Evolutionary conservation across 2,113 vertebrate genomes (phyloP).

Genomic region (Verasper variegatus): DNA sequence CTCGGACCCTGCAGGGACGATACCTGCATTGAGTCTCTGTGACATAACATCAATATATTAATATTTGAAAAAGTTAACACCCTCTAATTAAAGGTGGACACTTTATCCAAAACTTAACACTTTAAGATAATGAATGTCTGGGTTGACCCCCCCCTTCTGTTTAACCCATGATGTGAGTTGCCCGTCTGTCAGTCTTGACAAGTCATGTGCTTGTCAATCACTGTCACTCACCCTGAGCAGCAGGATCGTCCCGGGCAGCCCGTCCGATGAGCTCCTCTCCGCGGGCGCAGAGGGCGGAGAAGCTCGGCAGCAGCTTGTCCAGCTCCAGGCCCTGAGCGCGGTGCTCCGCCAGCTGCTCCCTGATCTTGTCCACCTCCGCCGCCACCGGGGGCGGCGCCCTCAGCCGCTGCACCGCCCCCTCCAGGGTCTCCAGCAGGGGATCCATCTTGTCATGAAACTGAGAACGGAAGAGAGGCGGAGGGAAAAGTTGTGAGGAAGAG

Average conservation of each 20-base stretch:
- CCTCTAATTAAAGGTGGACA: too few species aligned
- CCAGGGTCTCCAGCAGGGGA: slow-evolving; percentile 95
- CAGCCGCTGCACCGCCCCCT: slow-evolving; percentile 89
- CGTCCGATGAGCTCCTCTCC: slow-evolving; percentile 94
- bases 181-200: too few species aligned
- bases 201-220: neutral
- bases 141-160: neutral
- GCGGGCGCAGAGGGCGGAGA: slow-evolving; percentile 90
- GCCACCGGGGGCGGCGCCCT: slow-evolving; percentile 91
- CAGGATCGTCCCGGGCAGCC: slow-evolving; percentile 90
- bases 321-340: slow-evolving; percentile 90
- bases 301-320: slow-evolving; percentile 97
- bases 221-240: slow-evolving; percentile 89
- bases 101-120: too few species aligned
- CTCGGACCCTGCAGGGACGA: too few species aligned
- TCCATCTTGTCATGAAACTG: slow-evolving; percentile 98
- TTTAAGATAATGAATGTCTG: too few species aligned
- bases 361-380: slow-evolving; percentile 97
- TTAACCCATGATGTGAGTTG: neutral
- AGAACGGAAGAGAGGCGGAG: neutral
- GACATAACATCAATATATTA: too few species aligned
- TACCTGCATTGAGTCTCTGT: too few species aligned
- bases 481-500: neutral
- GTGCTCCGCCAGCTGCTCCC: slow-evolving; percentile 95
- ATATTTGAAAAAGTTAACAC: too few species aligned